Base-by-base conservation (phyloP, 2,888 invertebrate species). In the Notocelia uddmanniana region DNA sequence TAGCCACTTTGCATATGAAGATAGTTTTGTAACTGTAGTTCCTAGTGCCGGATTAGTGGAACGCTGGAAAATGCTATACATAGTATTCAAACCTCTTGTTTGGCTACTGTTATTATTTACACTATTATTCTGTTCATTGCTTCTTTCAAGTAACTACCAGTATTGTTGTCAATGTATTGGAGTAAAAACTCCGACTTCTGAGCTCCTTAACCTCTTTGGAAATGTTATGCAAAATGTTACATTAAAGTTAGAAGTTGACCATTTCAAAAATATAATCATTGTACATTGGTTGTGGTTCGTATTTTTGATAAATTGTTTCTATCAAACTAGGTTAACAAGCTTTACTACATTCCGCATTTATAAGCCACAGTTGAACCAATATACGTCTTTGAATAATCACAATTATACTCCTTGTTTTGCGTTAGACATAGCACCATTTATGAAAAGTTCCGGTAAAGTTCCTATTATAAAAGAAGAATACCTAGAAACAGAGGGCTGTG, bases 231-330 rank as follows among this genome's bases (percentile, higher is more conserved):
- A 62, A 45, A 72, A 68, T 8, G 18, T 19, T 9, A 0, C 54
- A 26, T 23, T 72, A 11, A 37, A 23, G 10, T 50, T 57, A 2
- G 48, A 62, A 50, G 34, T 15, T 11, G 8, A 48, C 2, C 5
- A 19, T 3, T 68, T 37, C 26, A 66, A 68, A 57, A 72, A 62
- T 10, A n/a, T 48, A 10, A 55, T 73, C 11, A 68, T 73, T 50
- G 50, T 66, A 52, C 63, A 66, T 55, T 73, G 68, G 75, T 50
- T 74, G 50, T 75, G 72, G 73, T 75, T 73, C 45, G 45, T 67
- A n/a, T 75, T 76, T 69, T 71, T 75, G 19, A 63, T 74, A 0
- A 74, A 63, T 67, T 68, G 45, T 63, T 76, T 73, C 66, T 76
- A 76, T 67, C 74, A 74, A 62, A 71, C 67, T 2, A 72, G 71